Conservation (phyloP, 2,888 invertebrate species). For the Smittia sp. region DNA sequence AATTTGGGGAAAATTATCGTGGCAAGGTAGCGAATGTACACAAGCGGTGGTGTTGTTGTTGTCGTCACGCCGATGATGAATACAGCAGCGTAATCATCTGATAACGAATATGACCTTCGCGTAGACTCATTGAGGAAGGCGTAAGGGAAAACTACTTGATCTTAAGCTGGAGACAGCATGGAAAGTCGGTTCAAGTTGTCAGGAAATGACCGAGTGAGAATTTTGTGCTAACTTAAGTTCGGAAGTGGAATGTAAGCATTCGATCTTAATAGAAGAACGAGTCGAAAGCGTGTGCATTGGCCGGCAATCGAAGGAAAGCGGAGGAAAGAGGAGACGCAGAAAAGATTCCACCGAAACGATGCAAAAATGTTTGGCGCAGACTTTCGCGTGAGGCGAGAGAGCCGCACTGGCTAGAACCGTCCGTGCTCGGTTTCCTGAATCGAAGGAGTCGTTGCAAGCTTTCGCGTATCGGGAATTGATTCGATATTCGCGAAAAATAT, state of each 20-base stretch:
- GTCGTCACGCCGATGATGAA: not conserved
- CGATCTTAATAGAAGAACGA: too few relatives aligned
- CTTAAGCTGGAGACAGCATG: not conserved
- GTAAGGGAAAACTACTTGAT: too few relatives aligned
- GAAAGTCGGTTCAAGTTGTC: not conserved
- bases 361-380: not conserved
- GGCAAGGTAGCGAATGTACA: not conserved
- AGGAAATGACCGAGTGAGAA: not conserved
- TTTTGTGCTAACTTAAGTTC: too few relatives aligned
- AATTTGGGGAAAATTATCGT: not conserved
- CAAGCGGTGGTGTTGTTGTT: not conserved
- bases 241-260: too few relatives aligned
- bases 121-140: not conserved
- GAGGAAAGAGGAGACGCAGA: conserved; percentile 10
- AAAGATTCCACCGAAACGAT: not conserved
- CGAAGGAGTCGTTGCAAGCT: not conserved
- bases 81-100: not conserved
- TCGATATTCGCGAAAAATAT: not conserved
- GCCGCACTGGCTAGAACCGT: not conserved
- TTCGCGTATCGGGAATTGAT: too few relatives aligned
- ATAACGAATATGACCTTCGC: conserved; percentile 16
- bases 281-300: not conserved
- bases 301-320: not conserved
- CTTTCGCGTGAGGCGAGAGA: not conserved
- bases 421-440: not conserved